These are phyloP conservation scores for Lasioglossum zephyrum DNA, from an alignment of 2,888 invertebrate species.

Conservation along the genomic window DNA sequence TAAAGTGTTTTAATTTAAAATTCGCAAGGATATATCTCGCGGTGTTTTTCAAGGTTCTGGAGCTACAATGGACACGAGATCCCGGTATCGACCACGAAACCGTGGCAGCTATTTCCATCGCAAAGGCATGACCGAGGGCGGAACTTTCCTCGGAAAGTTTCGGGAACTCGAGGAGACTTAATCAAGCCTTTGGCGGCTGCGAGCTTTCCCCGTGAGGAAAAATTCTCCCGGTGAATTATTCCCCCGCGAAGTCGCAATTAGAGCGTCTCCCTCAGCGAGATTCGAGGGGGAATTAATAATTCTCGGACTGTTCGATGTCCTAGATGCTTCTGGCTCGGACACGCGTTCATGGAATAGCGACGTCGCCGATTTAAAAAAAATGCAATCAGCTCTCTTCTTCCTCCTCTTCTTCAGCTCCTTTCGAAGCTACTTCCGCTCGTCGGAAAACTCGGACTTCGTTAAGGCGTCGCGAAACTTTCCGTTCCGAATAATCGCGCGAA, in stretches of 20 bases:
- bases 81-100: background rate
- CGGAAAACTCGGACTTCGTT: conserved; percentile 66
- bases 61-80: background rate
- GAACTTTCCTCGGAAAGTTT: conserved; percentile 1
- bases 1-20: background rate
- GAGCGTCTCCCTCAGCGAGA: background rate
- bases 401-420: background rate
- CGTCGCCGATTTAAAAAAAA: conserved; percentile 60
- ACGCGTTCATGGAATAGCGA: background rate
- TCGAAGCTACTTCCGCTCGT: background rate
- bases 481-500: conserved; percentile 61
- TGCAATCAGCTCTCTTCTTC: conserved; percentile 54
- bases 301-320: conserved; percentile 15
- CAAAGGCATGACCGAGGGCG: background rate
- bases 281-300: conserved; percentile 20
- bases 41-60: background rate
- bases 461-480: conserved; percentile 57
- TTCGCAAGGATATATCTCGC: background rate
- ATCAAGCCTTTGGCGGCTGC: background rate
- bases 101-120: background rate
- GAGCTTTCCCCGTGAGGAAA: background rate
- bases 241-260: background rate
- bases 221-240: conserved; percentile 14
- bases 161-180: background rate
- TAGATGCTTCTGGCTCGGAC: conserved; percentile 4